phyloP scores from a whole-genome alignment of 2,113 vertebrate genomes.

The Scomber colias region DNA sequence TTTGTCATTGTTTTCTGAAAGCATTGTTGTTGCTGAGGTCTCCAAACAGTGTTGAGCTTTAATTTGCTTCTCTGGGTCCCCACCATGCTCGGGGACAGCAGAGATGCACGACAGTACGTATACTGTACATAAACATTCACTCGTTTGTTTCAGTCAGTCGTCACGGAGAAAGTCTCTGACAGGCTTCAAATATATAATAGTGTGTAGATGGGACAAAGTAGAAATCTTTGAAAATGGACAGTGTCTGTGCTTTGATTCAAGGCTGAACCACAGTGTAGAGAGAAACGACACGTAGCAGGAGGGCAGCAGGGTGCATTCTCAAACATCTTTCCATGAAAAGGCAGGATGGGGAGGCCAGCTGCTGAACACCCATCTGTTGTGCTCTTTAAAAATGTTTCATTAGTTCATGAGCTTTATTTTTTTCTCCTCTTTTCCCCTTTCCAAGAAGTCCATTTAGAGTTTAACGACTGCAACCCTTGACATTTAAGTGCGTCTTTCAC shows the following conservation, averaged over 20 bases:
- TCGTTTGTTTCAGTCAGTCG: slow-evolving; percentile 67
- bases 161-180: slow-evolving; percentile 46
- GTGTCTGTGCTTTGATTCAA: slow-evolving; percentile 62
- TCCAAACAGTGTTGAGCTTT: slow-evolving; percentile 55
- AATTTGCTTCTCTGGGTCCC: slow-evolving; percentile 48
- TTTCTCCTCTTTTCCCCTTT: not conserved
- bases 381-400: slow-evolving; percentile 45
- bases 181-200: slow-evolving; percentile 55
- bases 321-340: slow-evolving; percentile 47
- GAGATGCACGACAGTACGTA: slow-evolving; percentile 61
- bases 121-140: slow-evolving; percentile 70
- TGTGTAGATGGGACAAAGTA: slow-evolving; percentile 37
- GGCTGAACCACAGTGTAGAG: slow-evolving; percentile 56
- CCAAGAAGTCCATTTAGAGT: slow-evolving; percentile 40
- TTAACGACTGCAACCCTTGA: slow-evolving; percentile 14
- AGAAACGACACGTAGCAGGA: slow-evolving; percentile 40
- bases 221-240: slow-evolving; percentile 56
- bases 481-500: slow-evolving; percentile 37
- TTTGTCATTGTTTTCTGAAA: slow-evolving; percentile 14
- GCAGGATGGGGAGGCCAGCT: slow-evolving; percentile 40
- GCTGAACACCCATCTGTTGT: slow-evolving; percentile 34
- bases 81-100: slow-evolving; percentile 71
- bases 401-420: slow-evolving; percentile 26
- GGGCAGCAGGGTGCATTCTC: slow-evolving; percentile 38
- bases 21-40: slow-evolving; percentile 57